phyloP scores from a whole-genome alignment of 2,797 vertebrate genomes.

The Atherinosoma microstoma region DNA sequence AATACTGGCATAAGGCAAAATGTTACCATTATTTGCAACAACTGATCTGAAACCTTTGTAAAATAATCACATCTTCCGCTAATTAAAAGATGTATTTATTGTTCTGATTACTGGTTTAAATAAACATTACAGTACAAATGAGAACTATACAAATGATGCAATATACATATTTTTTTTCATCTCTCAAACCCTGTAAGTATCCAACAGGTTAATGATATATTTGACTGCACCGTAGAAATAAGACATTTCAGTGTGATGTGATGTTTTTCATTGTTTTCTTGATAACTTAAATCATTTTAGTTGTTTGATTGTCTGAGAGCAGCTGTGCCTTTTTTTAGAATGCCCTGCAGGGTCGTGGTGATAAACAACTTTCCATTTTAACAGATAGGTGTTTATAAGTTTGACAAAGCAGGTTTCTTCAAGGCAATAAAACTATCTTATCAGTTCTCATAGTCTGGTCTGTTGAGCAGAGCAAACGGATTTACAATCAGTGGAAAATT shows the following conservation, averaged over 20 bases:
- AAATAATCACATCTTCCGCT: background rate
- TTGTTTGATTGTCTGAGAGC: constrained; percentile 21
- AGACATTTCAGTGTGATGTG: no score
- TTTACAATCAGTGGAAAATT: constrained; percentile 50
- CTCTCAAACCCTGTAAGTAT: constrained; percentile 6
- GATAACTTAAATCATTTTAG: constrained; percentile 38
- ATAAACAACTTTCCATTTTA: constrained; percentile 33
- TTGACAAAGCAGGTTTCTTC: constrained; percentile 33
- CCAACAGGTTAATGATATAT: constrained; percentile 4
- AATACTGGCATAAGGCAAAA: constrained; percentile 7
- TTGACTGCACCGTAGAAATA: background rate
- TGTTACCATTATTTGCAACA: background rate
- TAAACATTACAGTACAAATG: background rate
- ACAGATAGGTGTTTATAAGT: constrained; percentile 24
- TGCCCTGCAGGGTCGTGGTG: constrained; percentile 27
- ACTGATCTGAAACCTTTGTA: constrained; percentile 12
- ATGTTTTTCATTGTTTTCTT: constrained; percentile 1
- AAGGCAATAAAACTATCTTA: constrained; percentile 43
- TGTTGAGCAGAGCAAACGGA: constrained; percentile 38
- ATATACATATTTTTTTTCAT: background rate
- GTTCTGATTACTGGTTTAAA: background rate
- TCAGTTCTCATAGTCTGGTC: constrained; percentile 34
- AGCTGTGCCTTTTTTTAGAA: constrained; percentile 12
- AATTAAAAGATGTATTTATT: constrained; percentile 13
- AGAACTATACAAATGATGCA: background rate